Evolutionary conservation across 2,888 invertebrate species (phyloP).

Genomic region (Calliphora vomitoria): DNA sequence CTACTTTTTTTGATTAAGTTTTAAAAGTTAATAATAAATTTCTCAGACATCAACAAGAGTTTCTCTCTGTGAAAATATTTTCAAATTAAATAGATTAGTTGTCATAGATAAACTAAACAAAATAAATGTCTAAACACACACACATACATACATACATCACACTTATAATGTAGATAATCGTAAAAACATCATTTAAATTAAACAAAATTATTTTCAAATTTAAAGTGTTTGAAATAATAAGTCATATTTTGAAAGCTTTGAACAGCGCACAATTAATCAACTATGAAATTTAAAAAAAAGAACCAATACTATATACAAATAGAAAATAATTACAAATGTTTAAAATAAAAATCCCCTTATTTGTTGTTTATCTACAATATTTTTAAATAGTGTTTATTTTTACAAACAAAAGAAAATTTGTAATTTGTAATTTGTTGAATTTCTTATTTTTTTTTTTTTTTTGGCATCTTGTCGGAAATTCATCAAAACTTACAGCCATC

Average conservation of each 20-base stretch:
- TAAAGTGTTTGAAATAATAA: constrained; percentile 22
- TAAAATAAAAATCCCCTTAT: constrained; percentile 6
- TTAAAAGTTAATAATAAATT: too few species aligned
- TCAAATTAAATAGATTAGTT: constrained; percentile 14
- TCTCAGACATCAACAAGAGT: too few species aligned
- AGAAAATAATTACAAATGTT: background rate
- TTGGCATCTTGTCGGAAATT: constrained; percentile 53
- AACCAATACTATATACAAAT: too few species aligned
- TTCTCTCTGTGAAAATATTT: background rate
- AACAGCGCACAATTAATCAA: constrained; percentile 13
- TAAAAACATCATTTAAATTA: constrained; percentile 2
- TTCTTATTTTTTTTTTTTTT: too few species aligned
- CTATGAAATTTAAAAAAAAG: background rate
- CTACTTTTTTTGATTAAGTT: too few species aligned
- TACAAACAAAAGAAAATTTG: constrained; percentile 12
- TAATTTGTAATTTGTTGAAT: constrained; percentile 22
- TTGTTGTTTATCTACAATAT: constrained; percentile 8
- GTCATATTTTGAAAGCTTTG: constrained; percentile 32
- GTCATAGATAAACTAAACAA: constrained; percentile 34
- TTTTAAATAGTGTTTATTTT: background rate
- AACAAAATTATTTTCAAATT: background rate
- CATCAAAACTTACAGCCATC: background rate
- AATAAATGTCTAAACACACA: constrained; percentile 15
- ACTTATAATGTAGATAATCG: background rate
- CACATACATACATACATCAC: background rate